These are phyloP conservation scores for Tetranychus truncatus DNA, from an alignment of 2,888 invertebrate genomes.

Conservation along the genomic window DNA sequence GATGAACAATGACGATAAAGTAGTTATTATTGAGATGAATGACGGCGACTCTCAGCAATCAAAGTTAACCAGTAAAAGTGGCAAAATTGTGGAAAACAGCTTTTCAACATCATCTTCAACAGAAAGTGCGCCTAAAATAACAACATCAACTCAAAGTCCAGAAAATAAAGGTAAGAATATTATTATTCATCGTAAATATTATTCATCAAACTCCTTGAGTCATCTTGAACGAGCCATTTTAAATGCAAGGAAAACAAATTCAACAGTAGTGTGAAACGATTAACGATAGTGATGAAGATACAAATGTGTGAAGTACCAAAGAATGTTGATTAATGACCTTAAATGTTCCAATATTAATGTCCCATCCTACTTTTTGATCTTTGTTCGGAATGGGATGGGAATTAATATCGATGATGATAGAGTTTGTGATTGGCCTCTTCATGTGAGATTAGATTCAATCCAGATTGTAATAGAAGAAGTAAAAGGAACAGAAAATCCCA, in stretches of 20 bases:
- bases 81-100: too few species aligned
- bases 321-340: too few species aligned
- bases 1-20: background rate
- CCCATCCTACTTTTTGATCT: too few species aligned
- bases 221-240: background rate
- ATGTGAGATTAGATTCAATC: too few species aligned
- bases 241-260: background rate
- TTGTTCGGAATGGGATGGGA: too few species aligned
- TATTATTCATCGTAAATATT: background rate
- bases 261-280: background rate
- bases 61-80: background rate
- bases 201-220: background rate
- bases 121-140: background rate
- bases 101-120: background rate
- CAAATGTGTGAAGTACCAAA: too few species aligned
- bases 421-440: too few species aligned
- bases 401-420: too few species aligned
- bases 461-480: too few species aligned
- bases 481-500: too few species aligned
- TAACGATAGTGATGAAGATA: too few species aligned
- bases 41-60: background rate
- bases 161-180: background rate
- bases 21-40: background rate
- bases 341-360: too few species aligned
- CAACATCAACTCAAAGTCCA: background rate